These are phyloP conservation scores for Microplitis deprimator DNA, from an alignment of 2,888 invertebrate species.

Conservation along the genomic window DNA sequence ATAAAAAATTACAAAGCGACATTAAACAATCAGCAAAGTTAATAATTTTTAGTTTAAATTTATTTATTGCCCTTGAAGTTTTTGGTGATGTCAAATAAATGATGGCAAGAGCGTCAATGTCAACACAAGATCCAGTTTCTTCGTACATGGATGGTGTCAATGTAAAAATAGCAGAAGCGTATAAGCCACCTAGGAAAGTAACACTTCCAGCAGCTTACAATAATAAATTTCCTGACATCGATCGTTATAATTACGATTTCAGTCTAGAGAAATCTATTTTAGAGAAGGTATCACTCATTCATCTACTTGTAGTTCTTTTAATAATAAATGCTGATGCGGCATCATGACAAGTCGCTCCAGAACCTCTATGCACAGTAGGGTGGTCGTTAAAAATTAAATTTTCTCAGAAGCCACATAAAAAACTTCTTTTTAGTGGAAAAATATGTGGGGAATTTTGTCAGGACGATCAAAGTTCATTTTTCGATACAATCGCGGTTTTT, in stretches of 20 bases:
- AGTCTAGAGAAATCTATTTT: constrained; percentile 82
- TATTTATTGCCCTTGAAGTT: too few relatives aligned
- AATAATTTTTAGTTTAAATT: too few relatives aligned
- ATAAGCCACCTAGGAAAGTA: constrained; percentile 84
- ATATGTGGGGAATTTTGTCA: too few relatives aligned
- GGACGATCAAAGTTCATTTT: too few relatives aligned
- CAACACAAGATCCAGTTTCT: constrained; percentile 64
- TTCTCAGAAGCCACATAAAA: too few relatives aligned
- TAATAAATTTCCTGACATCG: constrained; percentile 73
- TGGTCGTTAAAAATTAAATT: too few relatives aligned
- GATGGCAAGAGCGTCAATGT: constrained; percentile 62
- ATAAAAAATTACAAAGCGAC: too few relatives aligned
- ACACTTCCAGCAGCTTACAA: constrained; percentile 75
- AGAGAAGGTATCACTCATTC: constrained; percentile 71
- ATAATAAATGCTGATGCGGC: background rate
- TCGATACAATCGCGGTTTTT: too few relatives aligned
- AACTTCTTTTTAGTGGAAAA: too few relatives aligned
- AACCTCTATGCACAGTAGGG: too few relatives aligned
- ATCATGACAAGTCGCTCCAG: too few relatives aligned
- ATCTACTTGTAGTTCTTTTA: background rate
- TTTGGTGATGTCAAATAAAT: background rate
- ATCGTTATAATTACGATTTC: constrained; percentile 80
- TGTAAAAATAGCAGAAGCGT: constrained; percentile 90
- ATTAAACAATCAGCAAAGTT: too few relatives aligned
- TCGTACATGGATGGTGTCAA: constrained; percentile 87